Evolutionary conservation across 2,888 invertebrate genomes (phyloP).

Genomic region (Hydrotaea cyrtoneurina): DNA sequence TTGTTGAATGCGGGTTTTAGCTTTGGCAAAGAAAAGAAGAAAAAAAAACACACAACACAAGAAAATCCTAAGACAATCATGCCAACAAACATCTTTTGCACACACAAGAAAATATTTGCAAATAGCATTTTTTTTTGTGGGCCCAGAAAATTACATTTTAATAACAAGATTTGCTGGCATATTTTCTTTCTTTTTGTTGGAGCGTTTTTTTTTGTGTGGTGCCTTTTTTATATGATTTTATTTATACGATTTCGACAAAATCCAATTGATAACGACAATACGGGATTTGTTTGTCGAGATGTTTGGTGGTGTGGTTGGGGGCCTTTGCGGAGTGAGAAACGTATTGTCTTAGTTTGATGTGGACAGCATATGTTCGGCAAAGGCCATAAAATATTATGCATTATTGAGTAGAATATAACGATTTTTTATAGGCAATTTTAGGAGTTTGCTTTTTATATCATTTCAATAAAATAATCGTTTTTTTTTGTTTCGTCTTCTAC

Average conservation of each 20-base stretch:
- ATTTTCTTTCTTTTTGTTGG: conserved; percentile 53
- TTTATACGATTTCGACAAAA: conserved; percentile 61
- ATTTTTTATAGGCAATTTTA: conserved; percentile 14
- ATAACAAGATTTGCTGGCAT: conserved; percentile 66
- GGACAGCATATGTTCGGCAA: conserved; percentile 53
- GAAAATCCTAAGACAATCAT: conserved; percentile 18
- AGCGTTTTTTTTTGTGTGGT: neutral
- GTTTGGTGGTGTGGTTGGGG: neutral
- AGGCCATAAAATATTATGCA: conserved; percentile 61
- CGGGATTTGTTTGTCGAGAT: conserved; percentile 44
- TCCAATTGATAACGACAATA: conserved; percentile 62
- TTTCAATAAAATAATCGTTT: neutral
- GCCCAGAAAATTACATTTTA: conserved; percentile 65
- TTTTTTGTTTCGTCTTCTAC: neutral
- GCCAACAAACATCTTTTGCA: neutral
- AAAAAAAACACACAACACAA: no score
- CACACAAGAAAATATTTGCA: conserved; percentile 17
- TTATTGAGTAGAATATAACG: conserved; percentile 15
- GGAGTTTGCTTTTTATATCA: neutral
- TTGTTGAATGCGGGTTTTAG: conserved; percentile 31
- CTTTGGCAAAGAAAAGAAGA: neutral
- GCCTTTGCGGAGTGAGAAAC: neutral
- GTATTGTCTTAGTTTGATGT: conserved; percentile 51
- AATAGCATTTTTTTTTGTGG: conserved; percentile 32
- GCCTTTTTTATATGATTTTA: conserved; percentile 48